Evolutionary conservation across 2,888 invertebrate genomes (phyloP), one percentile per base, ranked within the genome.

Genomic region (Melinopterus prodromus): DNA sequence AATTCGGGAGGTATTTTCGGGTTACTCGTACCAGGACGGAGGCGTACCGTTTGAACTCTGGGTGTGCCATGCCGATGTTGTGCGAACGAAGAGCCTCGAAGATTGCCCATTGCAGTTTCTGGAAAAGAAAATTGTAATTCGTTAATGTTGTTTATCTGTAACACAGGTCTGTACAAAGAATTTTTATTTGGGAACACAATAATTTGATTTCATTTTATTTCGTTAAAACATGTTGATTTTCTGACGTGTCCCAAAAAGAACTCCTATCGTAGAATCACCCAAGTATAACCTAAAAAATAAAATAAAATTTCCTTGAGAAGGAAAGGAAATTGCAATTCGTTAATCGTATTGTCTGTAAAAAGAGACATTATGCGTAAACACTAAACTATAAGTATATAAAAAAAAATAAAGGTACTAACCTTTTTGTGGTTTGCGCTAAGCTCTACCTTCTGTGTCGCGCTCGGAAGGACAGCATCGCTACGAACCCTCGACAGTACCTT

Each of bases 21-120:
- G 94, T 94, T 53, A 94, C 92, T 3, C 93, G 91, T 2, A 94
- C 94, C 79, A 96, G 89, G 1, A 91, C 90, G 0, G 93, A 91
- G 3, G 95, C 95, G 86, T 93, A 94, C 81, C 93, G 91, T 79
- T 94, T 93, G 89, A 95, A 96, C 71, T 93, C 91, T 0, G 93
- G 91, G 84, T 96, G 94, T 0, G 90, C 91, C 90, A 93, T 91
- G 0, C 92, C 92, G 86, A 95, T 93, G 70, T 95, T 95, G 87
- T 94, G 93, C 36, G 91, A 90, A 71, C 95, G 92, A 16, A 96
- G 89, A 0, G 96, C 94, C 85, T 95, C 94, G 2, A 95, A 93
- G 5, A 96, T 95, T 0, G 96, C 95, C 95, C 95, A 96, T 16
- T 95, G 89, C 36, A 96, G 90, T 91, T 96, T 96, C 95, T 94